Evolutionary conservation across 2,797 vertebrate species (phyloP).

Genomic region (Gambelia wislizenii): DNA sequence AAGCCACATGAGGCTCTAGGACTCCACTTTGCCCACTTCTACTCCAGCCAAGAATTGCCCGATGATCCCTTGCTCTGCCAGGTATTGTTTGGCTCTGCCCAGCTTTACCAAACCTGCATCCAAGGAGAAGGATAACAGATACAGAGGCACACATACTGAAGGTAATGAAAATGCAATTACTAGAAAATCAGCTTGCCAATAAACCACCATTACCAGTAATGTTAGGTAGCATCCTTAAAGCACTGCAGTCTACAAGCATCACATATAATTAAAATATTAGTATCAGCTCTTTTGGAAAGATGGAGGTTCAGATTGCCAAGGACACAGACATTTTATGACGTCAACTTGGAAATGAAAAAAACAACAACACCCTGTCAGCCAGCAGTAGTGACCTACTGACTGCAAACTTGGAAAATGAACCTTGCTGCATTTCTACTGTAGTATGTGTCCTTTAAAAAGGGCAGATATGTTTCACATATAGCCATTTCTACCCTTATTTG

Average conservation of each 20-base stretch:
- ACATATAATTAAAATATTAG: not conserved
- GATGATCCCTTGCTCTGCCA: not conserved
- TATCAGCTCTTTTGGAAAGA: not conserved
- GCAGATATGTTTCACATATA: not conserved
- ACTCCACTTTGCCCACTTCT: too few relatives aligned
- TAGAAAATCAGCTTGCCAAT: not conserved
- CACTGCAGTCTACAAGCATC: not conserved
- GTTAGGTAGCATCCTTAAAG: not conserved
- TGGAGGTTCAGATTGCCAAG: not conserved
- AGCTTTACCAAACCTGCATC: not conserved
- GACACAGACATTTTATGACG: not conserved
- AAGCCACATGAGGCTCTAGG: too few relatives aligned
- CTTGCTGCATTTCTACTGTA: not conserved
- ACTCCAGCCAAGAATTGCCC: not conserved
- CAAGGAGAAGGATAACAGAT: not conserved
- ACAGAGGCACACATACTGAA: not conserved
- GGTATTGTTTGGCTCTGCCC: not conserved
- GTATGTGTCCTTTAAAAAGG: accelerated
- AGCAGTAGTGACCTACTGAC: not conserved
- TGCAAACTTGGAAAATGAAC: not conserved
- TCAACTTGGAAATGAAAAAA: not conserved
- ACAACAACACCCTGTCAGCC: not conserved
- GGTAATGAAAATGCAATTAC: not conserved
- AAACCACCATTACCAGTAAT: not conserved
- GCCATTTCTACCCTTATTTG: not conserved